A percentile compares a stretch with the other conserved stretches of the same genome.
These are phyloP conservation scores for Coptodon rendalli DNA, from an alignment of 2,113 vertebrate species.

Conservation along the genomic window DNA sequence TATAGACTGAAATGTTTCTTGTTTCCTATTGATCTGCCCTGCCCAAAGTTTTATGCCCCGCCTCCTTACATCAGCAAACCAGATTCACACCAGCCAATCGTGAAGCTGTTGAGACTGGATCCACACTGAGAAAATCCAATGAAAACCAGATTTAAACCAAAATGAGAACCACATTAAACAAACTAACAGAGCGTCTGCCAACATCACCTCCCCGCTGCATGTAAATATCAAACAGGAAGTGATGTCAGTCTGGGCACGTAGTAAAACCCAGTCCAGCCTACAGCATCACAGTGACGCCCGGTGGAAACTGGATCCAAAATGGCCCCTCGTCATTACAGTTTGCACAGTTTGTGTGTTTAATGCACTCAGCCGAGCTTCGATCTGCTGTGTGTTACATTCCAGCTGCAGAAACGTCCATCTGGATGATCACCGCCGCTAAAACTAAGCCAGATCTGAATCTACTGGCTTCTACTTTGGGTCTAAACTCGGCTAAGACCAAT, in stretches of 20 bases:
- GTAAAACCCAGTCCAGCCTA: not conserved
- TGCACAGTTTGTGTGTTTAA: not conserved
- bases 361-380: not conserved
- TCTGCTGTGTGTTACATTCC: not conserved
- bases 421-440: rapidly evolving
- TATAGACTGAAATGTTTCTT: slow-evolving; percentile 28
- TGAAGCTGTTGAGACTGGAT: slow-evolving; percentile 8
- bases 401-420: not conserved
- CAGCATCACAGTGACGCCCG: not conserved
- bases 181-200: not conserved
- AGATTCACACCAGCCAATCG: not conserved
- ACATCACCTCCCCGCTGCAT: slow-evolving; percentile 34
- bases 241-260: slow-evolving; percentile 5
- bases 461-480: not conserved
- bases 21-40: not conserved
- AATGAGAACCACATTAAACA: not conserved
- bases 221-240: slow-evolving; percentile 50
- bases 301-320: slow-evolving; percentile 18
- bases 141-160: not conserved
- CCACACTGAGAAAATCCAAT: not conserved
- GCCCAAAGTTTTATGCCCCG: not conserved
- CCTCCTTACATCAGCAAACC: not conserved
- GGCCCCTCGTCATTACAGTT: not conserved
- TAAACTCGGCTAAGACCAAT: not conserved
- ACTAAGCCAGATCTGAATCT: not conserved